Evolutionary conservation across 1,140 invertebrate species (phyloP).

Genomic region (Agrilus planipennis): DNA sequence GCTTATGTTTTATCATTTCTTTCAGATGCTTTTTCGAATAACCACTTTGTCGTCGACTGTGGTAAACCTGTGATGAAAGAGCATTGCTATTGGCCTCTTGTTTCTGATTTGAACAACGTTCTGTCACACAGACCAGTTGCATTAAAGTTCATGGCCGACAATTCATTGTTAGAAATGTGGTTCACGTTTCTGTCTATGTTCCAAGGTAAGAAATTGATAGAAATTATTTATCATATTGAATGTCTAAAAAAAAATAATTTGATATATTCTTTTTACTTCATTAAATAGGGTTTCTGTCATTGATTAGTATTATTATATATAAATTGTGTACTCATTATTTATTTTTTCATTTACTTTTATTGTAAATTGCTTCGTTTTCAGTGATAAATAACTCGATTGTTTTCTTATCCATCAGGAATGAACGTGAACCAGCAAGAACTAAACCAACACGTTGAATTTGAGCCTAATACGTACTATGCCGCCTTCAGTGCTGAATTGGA

Average conservation of each 20-base stretch:
- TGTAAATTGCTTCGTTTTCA: no score
- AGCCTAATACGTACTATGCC: slow-evolving; percentile 92
- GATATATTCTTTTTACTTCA: no score
- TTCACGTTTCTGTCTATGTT: slow-evolving; percentile 87
- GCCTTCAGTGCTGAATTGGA: slow-evolving; percentile 94
- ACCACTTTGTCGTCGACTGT: slow-evolving; percentile 89
- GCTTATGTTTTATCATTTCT: slow-evolving; percentile 1
- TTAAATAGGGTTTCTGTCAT: no score
- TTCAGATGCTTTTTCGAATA: slow-evolving; percentile 64
- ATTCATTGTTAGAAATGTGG: slow-evolving; percentile 83
- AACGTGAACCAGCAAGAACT: slow-evolving; percentile 88
- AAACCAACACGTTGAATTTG: slow-evolving; percentile 88
- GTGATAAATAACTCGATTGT: no score
- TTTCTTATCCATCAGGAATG: slow-evolving; percentile 54
- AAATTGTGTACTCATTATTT: no score
- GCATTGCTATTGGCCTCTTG: slow-evolving; percentile 95
- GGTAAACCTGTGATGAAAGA: slow-evolving; percentile 86
- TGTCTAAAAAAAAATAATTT: no score
- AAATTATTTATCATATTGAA: background rate
- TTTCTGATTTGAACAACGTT: slow-evolving; percentile 96
- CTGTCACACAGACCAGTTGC: slow-evolving; percentile 85
- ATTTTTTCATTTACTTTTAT: no score
- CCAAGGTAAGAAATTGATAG: slow-evolving; percentile 54
- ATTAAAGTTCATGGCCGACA: slow-evolving; percentile 76
- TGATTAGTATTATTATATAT: no score